Conservation (phyloP, 2,888 invertebrate genomes). For the Drosophila longiperda region DNA sequence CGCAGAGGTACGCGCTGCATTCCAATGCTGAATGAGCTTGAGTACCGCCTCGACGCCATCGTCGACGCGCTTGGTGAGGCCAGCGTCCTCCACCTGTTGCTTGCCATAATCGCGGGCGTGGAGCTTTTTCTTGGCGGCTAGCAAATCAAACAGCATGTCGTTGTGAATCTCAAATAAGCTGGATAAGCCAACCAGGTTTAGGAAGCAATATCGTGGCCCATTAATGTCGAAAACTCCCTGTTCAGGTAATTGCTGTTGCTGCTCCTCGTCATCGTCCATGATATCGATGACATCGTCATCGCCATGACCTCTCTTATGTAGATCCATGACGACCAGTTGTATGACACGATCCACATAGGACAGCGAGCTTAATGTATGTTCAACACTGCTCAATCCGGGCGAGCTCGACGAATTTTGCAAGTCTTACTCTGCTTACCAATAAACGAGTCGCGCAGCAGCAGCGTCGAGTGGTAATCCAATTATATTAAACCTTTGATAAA, state of each 20-base stretch:
- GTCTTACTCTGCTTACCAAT: slow-evolving; percentile 99
- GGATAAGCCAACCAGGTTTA: slow-evolving; percentile 95
- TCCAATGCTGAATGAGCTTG: slow-evolving; percentile 95
- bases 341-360: slow-evolving; percentile 99
- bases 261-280: slow-evolving; percentile 84
- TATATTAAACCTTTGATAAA: not conserved
- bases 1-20: slow-evolving; percentile 96
- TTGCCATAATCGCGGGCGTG: slow-evolving; percentile 98
- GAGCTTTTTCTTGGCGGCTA: slow-evolving; percentile 96
- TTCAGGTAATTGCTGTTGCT: slow-evolving; percentile 46
- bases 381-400: slow-evolving; percentile 97
- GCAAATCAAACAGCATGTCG: slow-evolving; percentile 96
- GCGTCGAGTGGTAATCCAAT: slow-evolving; percentile 86
- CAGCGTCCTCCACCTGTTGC: slow-evolving; percentile 98
- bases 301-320: slow-evolving; percentile 86
- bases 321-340: slow-evolving; percentile 94
- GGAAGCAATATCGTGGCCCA: slow-evolving; percentile 92
- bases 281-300: slow-evolving; percentile 84
- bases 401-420: slow-evolving; percentile 99
- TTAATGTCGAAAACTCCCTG: slow-evolving; percentile 81
- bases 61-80: slow-evolving; percentile 97
- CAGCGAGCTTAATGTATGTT: slow-evolving; percentile 98
- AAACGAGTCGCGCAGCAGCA: slow-evolving; percentile 98
- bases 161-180: slow-evolving; percentile 99
- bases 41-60: slow-evolving; percentile 96